A percentile compares a stretch with the other conserved stretches of the same genome.
Conservation (phyloP, 2,113 vertebrate genomes). For the human region GRCh38 chr3:184152501-184153000, state of each 20-base stretch:
- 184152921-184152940: accelerated
- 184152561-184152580: slow-evolving; percentile 34
- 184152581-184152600: slow-evolving; percentile 17
- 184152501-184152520: slow-evolving; percentile 30
- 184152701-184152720: neutral
- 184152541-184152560: neutral
- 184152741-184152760: no score
- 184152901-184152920: no score
- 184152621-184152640: neutral
- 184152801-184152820: no score
- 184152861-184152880: no score
- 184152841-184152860: no score
- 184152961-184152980: no score
- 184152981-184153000: no score
- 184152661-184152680: neutral
- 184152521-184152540: neutral
- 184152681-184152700: neutral
- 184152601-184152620: neutral
- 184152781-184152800: no score
- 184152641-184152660: neutral
- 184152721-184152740: neutral
- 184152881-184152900: no score
- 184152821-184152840: no score
- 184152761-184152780: no score
- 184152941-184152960: no score